A percentile compares a stretch with the other conserved stretches of the same genome.
Conservation (phyloP, 2,888 invertebrate genomes). For the Trilocha varians region DNA sequence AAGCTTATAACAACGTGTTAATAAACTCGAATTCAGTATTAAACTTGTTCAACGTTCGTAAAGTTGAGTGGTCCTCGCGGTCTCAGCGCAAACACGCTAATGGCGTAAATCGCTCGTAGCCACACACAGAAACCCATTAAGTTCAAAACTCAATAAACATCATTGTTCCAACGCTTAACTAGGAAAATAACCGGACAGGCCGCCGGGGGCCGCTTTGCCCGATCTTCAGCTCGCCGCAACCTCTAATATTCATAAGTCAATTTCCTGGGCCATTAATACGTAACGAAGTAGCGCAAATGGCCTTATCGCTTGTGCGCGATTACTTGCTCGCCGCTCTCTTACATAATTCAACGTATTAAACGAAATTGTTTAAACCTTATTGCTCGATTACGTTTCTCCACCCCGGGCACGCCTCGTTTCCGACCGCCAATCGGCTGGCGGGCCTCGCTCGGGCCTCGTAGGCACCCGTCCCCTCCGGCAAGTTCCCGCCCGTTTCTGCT, state of each 20-base stretch:
- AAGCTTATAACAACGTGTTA: too few species aligned
- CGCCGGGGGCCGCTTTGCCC: conserved; percentile 63
- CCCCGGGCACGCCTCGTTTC: conserved; percentile 65
- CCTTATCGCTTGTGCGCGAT: conserved; percentile 74
- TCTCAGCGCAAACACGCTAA: conserved; percentile 50
- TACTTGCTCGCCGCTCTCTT: conserved; percentile 72
- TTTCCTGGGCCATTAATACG: conserved; percentile 74
- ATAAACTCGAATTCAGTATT: conserved; percentile 10
- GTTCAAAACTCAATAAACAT: conserved; percentile 66
- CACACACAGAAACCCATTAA: conserved; percentile 57
- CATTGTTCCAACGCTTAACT: conserved; percentile 67
- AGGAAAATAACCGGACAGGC: conserved; percentile 58
- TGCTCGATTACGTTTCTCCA: conserved; percentile 72
- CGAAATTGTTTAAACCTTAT: conserved; percentile 76
- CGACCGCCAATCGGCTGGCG: conserved; percentile 51
- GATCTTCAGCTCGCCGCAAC: conserved; percentile 59
- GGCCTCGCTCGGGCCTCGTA: conserved; percentile 24
- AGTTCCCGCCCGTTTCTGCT: conserved; percentile 42
- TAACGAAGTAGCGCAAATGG: conserved; percentile 74
- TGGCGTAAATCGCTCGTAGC: conserved; percentile 50
- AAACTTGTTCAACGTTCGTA: background rate
- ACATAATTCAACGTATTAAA: conserved; percentile 76
- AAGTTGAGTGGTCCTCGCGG: background rate
- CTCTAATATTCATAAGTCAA: conserved; percentile 75
- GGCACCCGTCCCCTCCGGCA: conserved; percentile 24